phyloP scores from a whole-genome alignment of 2,888 invertebrate species.

The Acanthoscelides obtectus region DNA sequence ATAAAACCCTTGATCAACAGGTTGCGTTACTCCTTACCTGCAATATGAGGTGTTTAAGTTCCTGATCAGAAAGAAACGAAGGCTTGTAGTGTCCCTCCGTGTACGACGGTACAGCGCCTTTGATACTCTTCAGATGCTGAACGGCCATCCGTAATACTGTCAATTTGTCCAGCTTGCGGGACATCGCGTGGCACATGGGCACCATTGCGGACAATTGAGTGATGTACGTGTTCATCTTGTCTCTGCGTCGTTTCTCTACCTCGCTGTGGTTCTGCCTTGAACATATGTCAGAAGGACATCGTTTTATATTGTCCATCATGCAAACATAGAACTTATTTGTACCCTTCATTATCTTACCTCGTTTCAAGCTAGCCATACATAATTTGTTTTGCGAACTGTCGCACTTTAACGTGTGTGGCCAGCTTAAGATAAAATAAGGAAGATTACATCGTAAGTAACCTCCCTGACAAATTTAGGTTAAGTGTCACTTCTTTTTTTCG shows the following conservation, averaged over 20 bases:
- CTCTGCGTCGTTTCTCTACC: slow-evolving; percentile 89
- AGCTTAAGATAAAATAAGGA: no score
- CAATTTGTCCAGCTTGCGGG: slow-evolving; percentile 88
- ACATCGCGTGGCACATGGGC: slow-evolving; percentile 92
- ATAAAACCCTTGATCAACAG: background rate
- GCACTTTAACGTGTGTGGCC: no score
- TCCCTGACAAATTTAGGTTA: no score
- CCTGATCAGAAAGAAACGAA: slow-evolving; percentile 78
- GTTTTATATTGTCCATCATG: no score
- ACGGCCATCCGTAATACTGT: slow-evolving; percentile 90
- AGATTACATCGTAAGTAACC: no score
- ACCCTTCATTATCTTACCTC: no score
- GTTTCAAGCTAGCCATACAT: no score
- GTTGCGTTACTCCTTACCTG: slow-evolving; percentile 52
- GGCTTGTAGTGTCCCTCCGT: slow-evolving; percentile 75
- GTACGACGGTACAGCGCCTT: slow-evolving; percentile 68
- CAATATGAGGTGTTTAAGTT: slow-evolving; percentile 79
- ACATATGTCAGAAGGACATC: no score
- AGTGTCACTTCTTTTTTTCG: no score
- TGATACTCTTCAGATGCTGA: slow-evolving; percentile 78
- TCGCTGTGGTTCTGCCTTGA: slow-evolving; percentile 92
- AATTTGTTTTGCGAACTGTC: no score
- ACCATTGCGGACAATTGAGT: slow-evolving; percentile 84
- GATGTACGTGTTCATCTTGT: slow-evolving; percentile 96
- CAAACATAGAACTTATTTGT: no score